These are phyloP conservation scores for Perca flavescens DNA, from an alignment of 2,113 vertebrate genomes.

Conservation along the genomic window DNA sequence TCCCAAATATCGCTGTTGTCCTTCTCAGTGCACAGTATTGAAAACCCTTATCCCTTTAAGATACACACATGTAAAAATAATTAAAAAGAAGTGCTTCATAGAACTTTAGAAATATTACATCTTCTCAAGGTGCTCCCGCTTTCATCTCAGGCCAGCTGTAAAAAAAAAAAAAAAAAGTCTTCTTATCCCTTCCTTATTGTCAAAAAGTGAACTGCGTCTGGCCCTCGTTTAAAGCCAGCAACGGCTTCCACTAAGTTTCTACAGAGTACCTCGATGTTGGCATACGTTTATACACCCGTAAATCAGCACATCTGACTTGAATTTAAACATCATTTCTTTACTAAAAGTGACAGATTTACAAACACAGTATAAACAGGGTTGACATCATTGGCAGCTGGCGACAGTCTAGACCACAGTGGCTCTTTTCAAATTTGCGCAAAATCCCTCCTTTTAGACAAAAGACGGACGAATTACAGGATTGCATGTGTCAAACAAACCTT, in stretches of 20 bases:
- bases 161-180: conserved; percentile 47
- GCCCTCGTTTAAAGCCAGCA: conserved; percentile 45
- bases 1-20: conserved; percentile 71
- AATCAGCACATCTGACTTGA: conserved; percentile 73
- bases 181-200: conserved; percentile 56
- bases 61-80: conserved; percentile 64
- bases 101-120: conserved; percentile 53
- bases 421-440: conserved; percentile 69
- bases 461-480: conserved; percentile 68
- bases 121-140: conserved; percentile 50
- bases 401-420: conserved; percentile 77
- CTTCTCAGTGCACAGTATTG: conserved; percentile 76
- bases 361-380: conserved; percentile 79
- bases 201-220: conserved; percentile 57
- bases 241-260: conserved; percentile 41
- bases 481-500: conserved; percentile 63
- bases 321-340: conserved; percentile 65
- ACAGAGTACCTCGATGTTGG: conserved; percentile 68
- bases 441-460: conserved; percentile 69
- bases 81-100: conserved; percentile 59
- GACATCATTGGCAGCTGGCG: conserved; percentile 80
- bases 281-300: conserved; percentile 61
- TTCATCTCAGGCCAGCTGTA: conserved; percentile 78
- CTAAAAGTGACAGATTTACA: conserved; percentile 79
- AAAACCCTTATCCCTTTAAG: conserved; percentile 68